Percentiles rank a stretch among this genome's conserved stretches.
Evolutionary conservation across 35 echinoderm and acorn worm species (phyloP).

Genomic region (Ptychodera flava): DNA sequence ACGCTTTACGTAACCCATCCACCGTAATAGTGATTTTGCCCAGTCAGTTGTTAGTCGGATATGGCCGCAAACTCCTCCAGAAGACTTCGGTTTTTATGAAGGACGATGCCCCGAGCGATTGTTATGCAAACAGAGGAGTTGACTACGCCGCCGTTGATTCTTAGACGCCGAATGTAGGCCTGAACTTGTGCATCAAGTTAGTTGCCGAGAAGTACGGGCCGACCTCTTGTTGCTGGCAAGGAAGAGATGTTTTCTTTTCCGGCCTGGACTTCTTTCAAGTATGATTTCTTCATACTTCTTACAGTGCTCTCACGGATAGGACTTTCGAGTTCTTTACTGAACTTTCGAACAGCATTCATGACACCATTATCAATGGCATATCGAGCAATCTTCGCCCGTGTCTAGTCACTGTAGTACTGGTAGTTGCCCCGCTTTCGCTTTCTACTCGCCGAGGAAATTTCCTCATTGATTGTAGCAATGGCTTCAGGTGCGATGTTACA

Average conservation of each 20-base stretch:
- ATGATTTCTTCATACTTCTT: background rate
- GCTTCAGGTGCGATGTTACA: background rate
- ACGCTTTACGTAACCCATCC: conserved; percentile 33
- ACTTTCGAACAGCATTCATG: background rate
- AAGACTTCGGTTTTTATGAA: background rate
- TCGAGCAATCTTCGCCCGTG: background rate
- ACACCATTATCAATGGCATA: conserved; percentile 29
- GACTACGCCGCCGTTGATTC: conserved; percentile 19
- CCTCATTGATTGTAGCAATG: background rate
- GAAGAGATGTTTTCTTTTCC: background rate
- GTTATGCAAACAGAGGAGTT: conserved; percentile 10
- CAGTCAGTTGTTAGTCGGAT: background rate
- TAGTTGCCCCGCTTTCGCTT: conserved; percentile 20
- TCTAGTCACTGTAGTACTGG: background rate
- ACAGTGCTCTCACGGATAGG: background rate
- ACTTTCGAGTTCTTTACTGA: background rate
- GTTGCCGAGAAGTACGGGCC: background rate
- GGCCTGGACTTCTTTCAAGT: conserved; percentile 2
- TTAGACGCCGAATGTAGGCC: background rate
- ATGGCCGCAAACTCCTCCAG: background rate
- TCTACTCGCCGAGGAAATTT: background rate
- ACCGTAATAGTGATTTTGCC: conserved; percentile 12
- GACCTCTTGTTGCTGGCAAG: background rate
- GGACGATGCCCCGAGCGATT: background rate
- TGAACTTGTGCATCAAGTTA: background rate